Base-by-base conservation (phyloP, 2,888 invertebrate species). In the Conops quadrifasciatus region DNA sequence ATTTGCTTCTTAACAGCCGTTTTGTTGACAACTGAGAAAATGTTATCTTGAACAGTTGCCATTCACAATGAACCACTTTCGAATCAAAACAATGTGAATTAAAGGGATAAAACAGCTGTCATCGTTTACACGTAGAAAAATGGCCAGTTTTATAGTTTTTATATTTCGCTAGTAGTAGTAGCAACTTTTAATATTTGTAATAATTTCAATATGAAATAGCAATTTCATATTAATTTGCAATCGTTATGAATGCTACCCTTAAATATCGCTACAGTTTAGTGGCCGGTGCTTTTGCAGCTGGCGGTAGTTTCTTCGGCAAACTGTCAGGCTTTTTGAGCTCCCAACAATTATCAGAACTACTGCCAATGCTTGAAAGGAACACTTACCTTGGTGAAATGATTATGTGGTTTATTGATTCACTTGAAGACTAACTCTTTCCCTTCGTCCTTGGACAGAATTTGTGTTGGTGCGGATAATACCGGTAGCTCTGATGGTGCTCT, bases 241-340 rank as follows among this genome's bases (percentile, higher is more conserved):
- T 56, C 56, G 11, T 16, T 21, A 74, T 76, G 74, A 30, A 58
- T 47, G 15, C 56, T 19, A 68, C 82, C 2, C 19, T 76, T 1
- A 81, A 78, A 36, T 82, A 81, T 73, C 82, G 82, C 3, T 80
- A 78, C 70, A 78, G 82, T 63, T 81, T 83, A 60, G 53, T 81
- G 1, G 84, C 89, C 13, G 90, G 90, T 16, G 78, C 87, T 56
- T 89, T 87, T 80, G 90, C 89, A 7, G 88, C 90, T 5, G 82
- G 85, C 49, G 90, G 89, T 3, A 90, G 90, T 80, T 84, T 89
- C 67, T 88, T 89, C 76, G 90, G 90, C 1, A 91, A 90, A 83
- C 76, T 90, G 63, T 87, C 88, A 2, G 83, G 83, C 53, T 77
- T 74, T 53, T 73, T 82, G 0, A 60, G 36, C n/a, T 62, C 60